Conservation (phyloP, 2,888 invertebrate species). For the Aquatica leii region DNA sequence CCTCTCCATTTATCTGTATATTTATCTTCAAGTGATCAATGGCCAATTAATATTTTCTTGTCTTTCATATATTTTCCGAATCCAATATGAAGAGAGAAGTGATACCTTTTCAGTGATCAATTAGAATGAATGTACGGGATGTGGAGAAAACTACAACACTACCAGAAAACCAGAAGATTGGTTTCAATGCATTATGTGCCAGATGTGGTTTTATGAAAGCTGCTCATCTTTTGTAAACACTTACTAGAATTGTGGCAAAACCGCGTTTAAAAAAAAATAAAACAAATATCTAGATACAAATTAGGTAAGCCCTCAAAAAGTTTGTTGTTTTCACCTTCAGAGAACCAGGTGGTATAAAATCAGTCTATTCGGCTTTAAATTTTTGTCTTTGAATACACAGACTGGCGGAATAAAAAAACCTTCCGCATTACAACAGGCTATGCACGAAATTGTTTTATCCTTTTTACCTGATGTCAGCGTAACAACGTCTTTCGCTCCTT, state of each 20-base stretch:
- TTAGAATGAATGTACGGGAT: slow-evolving; percentile 31
- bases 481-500: slow-evolving; percentile 41
- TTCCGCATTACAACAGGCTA: neutral
- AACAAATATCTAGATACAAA: too few species aligned
- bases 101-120: too few species aligned
- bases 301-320: slow-evolving; percentile 19
- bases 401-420: neutral
- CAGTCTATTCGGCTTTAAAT: neutral
- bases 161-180: slow-evolving; percentile 10
- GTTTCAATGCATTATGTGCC: slow-evolving; percentile 34
- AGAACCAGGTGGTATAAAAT: neutral
- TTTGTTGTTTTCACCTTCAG: too few species aligned
- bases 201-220: slow-evolving; percentile 35
- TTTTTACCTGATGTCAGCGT: slow-evolving; percentile 26
- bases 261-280: slow-evolving; percentile 15
- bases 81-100: too few species aligned
- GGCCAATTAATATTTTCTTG: too few species aligned
- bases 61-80: too few species aligned
- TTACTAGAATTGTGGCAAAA: slow-evolving; percentile 32
- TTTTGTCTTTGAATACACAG: neutral
- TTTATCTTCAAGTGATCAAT: too few species aligned
- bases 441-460: slow-evolving; percentile 10
- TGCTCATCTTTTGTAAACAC: slow-evolving; percentile 32
- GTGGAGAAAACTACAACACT: slow-evolving; percentile 26
- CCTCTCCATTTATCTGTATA: too few species aligned